These are phyloP conservation scores for Nomada fucata DNA, from an alignment of 2,888 invertebrate genomes.

Conservation along the genomic window DNA sequence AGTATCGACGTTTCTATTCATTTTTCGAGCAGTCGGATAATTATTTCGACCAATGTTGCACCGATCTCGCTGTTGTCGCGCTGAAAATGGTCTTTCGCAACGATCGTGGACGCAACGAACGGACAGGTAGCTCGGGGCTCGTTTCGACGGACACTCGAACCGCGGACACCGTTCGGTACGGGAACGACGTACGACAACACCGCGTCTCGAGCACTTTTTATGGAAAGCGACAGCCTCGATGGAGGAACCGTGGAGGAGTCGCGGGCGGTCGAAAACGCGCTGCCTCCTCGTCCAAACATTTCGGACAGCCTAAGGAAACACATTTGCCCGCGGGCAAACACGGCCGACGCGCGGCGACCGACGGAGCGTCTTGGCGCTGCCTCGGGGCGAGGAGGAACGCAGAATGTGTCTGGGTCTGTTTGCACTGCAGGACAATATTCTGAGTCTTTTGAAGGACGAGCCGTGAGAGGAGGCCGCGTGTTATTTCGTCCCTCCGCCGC, in stretches of 20 bases:
- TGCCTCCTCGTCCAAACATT: slow-evolving; percentile 78
- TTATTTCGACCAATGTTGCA: no score
- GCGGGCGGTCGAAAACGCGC: slow-evolving; percentile 41
- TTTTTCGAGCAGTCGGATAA: no score
- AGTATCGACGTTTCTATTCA: no score
- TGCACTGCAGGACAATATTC: slow-evolving; percentile 81
- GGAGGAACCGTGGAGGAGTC: slow-evolving; percentile 51
- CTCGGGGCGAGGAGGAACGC: slow-evolving; percentile 78
- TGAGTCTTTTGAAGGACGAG: slow-evolving; percentile 77
- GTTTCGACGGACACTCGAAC: slow-evolving; percentile 2
- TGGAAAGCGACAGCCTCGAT: slow-evolving; percentile 28
- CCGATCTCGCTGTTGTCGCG: no score
- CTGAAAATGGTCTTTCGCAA: not conserved
- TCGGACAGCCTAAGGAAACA: slow-evolving; percentile 82
- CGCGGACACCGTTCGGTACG: not conserved
- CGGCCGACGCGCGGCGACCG: slow-evolving; percentile 41
- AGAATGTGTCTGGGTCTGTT: slow-evolving; percentile 80
- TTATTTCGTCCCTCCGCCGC: slow-evolving; percentile 70
- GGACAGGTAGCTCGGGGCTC: not conserved
- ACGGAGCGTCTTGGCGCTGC: slow-evolving; percentile 71
- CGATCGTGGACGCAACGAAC: no score
- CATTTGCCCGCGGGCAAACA: slow-evolving; percentile 83
- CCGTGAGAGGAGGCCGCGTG: slow-evolving; percentile 72
- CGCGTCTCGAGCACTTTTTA: slow-evolving; percentile 32
- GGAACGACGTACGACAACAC: not conserved